Percentiles rank a stretch among this genome's conserved stretches.
Evolutionary conservation across 2,797 vertebrate species (phyloP).

Genomic region (Carcharodon carcharias): DNA sequence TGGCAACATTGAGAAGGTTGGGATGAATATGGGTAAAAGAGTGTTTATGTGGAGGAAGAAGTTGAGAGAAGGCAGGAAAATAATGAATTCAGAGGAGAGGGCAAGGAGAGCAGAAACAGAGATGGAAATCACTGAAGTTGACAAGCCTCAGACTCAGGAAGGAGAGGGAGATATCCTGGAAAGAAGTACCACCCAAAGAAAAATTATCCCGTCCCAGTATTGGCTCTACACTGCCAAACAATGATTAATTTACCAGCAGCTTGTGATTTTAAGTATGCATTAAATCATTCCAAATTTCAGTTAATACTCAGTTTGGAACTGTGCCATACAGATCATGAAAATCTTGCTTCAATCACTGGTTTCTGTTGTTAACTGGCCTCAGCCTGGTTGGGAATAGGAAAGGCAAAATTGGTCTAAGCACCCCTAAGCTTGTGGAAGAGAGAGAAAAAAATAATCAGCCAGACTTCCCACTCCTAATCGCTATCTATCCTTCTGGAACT

Average conservation of each 20-base stretch:
- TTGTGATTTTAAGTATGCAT: background rate
- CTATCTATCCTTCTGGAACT: constrained; percentile 11
- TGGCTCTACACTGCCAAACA: background rate
- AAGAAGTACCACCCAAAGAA: background rate
- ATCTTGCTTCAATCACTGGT: background rate
- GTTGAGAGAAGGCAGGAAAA: background rate
- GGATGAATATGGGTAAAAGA: background rate
- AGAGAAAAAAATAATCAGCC: background rate
- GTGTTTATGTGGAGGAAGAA: background rate
- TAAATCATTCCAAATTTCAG: background rate
- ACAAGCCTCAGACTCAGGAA: background rate
- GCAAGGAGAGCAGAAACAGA: background rate
- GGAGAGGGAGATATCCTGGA: background rate
- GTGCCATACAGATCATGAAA: background rate
- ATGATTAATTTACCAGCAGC: background rate
- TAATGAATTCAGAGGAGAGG: background rate
- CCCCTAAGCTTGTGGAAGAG: background rate
- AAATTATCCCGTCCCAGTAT: background rate
- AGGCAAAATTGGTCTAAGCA: background rate
- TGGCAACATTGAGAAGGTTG: background rate
- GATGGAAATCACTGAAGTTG: too few relatives aligned
- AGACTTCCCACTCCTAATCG: background rate
- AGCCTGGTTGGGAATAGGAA: background rate
- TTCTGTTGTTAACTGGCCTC: background rate
- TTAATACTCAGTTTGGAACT: background rate